phyloP scores from a whole-genome alignment of 2,797 vertebrate genomes.

The Spinus olivaceus region DNA sequence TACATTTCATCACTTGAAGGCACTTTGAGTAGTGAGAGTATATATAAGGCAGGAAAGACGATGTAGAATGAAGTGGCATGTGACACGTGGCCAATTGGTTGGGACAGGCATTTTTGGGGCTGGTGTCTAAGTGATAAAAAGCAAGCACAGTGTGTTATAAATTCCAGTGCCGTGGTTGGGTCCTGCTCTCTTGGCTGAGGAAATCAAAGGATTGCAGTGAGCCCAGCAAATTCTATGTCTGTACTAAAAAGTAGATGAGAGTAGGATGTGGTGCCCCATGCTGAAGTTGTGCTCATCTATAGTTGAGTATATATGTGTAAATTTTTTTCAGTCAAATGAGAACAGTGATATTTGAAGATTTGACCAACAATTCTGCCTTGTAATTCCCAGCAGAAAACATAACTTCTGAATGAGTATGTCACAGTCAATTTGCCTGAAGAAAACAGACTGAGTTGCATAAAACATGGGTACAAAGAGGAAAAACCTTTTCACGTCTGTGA shows the following conservation, averaged over 20 bases:
- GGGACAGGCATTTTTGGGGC: not conserved
- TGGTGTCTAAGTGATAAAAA: not conserved
- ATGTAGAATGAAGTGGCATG: not conserved
- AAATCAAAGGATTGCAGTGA: not conserved
- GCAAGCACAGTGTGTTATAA: not conserved
- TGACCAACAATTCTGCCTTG: not conserved
- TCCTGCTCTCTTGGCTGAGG: not conserved
- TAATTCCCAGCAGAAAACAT: not conserved
- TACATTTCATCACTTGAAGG: not conserved
- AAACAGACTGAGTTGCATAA: not conserved
- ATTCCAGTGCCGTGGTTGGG: not conserved
- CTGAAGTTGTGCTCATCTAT: rapidly evolving
- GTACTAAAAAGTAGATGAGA: not conserved
- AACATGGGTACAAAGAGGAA: not conserved
- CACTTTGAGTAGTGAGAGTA: not conserved
- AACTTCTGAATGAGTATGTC: not conserved
- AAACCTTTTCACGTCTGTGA: not conserved
- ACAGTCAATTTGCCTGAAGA: not conserved
- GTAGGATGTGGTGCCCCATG: not conserved
- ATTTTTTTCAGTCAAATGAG: not conserved
- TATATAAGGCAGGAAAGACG: not conserved
- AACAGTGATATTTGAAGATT: not conserved
- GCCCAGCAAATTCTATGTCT: not conserved
- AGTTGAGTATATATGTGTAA: not conserved
- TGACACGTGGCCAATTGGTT: not conserved